phyloP scores from a whole-genome alignment of 2,888 invertebrate genomes.

The Rhaphigaster nebulosa region DNA sequence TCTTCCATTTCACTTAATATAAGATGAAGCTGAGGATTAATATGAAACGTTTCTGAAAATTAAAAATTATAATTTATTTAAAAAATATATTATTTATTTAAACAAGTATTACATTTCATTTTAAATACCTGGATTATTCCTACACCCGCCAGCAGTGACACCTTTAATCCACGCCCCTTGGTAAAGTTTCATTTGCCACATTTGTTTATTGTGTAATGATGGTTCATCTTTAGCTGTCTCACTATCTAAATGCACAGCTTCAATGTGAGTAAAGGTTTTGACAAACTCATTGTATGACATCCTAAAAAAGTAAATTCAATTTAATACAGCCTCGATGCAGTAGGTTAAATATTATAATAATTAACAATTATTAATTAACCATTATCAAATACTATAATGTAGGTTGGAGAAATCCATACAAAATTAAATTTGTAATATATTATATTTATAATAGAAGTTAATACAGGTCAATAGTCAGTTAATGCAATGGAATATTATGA shows the following conservation, averaged over 20 bases:
- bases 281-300: slow-evolving; percentile 87
- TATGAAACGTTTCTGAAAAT: slow-evolving; percentile 86
- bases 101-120: background rate
- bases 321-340: background rate
- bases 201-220: slow-evolving; percentile 81
- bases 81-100: background rate
- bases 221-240: slow-evolving; percentile 90
- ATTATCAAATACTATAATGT: no score
- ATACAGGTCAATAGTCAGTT: no score
- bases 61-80: slow-evolving; percentile 56
- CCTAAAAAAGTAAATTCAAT: slow-evolving; percentile 69
- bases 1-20: slow-evolving; percentile 84
- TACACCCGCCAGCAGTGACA: slow-evolving; percentile 90
- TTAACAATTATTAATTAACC: no score
- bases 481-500: background rate
- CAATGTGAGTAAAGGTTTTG: slow-evolving; percentile 84
- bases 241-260: slow-evolving; percentile 87
- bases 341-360: background rate
- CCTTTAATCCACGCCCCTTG: slow-evolving; percentile 90
- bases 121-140: slow-evolving; percentile 81
- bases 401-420: background rate
- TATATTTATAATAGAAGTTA: no score
- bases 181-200: slow-evolving; percentile 90
- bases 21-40: slow-evolving; percentile 90
- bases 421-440: background rate